Conservation (phyloP, 1,140 invertebrate species). For the Pachypeltis micranthus region DNA sequence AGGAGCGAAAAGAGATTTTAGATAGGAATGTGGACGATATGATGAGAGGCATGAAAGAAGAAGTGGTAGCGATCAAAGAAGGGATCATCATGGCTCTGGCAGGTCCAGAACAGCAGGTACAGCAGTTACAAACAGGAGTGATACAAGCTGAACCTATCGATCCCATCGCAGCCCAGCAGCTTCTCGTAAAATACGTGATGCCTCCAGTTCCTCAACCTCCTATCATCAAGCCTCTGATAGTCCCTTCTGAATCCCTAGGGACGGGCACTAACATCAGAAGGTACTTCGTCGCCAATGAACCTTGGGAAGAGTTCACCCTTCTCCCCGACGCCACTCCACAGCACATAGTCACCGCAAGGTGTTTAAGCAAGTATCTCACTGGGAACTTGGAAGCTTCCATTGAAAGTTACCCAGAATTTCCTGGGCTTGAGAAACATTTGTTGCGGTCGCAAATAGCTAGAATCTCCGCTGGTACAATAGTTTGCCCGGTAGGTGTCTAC, state of each 20-base stretch:
- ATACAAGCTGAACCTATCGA: background rate
- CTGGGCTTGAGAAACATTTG: background rate
- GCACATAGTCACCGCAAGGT: conserved; percentile 1
- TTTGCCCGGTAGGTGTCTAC: conserved; percentile 1
- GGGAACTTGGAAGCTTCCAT: background rate
- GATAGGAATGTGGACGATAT: conserved; percentile 5
- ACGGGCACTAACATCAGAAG: background rate
- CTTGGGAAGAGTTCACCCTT: conserved; percentile 54
- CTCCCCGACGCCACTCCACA: conserved; percentile 55
- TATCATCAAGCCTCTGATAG: background rate
- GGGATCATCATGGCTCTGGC: conserved; percentile 10
- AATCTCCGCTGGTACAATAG: conserved; percentile 1
- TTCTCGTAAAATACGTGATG: conserved; percentile 9
- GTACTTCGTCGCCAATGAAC: conserved; percentile 20
- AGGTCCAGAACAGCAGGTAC: background rate
- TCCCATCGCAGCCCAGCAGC: background rate
- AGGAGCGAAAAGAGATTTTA: background rate
- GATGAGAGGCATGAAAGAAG: conserved; percentile 13
- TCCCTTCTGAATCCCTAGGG: background rate
- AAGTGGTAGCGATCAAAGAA: conserved; percentile 11
- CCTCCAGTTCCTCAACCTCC: background rate
- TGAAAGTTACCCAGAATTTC: conserved; percentile 3
- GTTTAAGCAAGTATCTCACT: conserved; percentile 1
- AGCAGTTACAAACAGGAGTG: background rate
- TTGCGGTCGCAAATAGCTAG: conserved; percentile 8